Evolutionary conservation across 1,140 invertebrate species (phyloP), one percentile per base, ranked within the genome.

Genomic region (Lithobius niger): DNA sequence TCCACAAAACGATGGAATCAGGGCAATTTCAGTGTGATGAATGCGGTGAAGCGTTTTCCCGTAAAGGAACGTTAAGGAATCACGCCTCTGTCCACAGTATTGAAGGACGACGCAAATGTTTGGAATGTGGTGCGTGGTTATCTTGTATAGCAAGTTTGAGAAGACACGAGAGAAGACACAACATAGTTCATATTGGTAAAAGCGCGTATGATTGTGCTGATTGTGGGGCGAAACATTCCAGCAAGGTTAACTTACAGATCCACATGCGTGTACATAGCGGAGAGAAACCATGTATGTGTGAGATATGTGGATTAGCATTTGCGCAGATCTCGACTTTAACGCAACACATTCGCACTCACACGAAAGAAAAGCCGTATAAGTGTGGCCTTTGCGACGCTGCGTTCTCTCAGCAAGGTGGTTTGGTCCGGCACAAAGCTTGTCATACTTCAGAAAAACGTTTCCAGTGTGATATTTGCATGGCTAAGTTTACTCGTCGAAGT

Each of bases 251-350:
- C 27, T 44, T 54, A 26, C 26, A n/a, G n/a, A 21, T 4, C 1
- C 52, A 54, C 44, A 16, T n/a, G 13, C 19, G 15, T 1, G 18
- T 3, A 6, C 52, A 54, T 44, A 42, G 22, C 15, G 27, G 25
- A 21, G 52, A 54, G 22, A 54, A 54, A 22, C 36, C 22, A 2
- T 26, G 44, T 44, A n/a, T 10, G n/a, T 54, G 52, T 43, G 40
- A 2, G 6, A 21, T 54, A 2, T 54, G 52, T 26, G 19, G 16
- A 22, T 36, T 27, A 40, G 10, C 4, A 3, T 54, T 54, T 22
- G 21, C 40, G 2, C 10, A 22, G 6, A 15, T n/a, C 15, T 15
- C 24, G 22, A 24, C n/a, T 22, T 44, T 54, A 26, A 26, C 6
- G 10, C 10, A 18, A 2, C 52, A 54, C 27, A n/a, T n/a, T 3